phyloP scores from a whole-genome alignment of 2,888 invertebrate genomes.

The Epirrhoe alternata region DNA sequence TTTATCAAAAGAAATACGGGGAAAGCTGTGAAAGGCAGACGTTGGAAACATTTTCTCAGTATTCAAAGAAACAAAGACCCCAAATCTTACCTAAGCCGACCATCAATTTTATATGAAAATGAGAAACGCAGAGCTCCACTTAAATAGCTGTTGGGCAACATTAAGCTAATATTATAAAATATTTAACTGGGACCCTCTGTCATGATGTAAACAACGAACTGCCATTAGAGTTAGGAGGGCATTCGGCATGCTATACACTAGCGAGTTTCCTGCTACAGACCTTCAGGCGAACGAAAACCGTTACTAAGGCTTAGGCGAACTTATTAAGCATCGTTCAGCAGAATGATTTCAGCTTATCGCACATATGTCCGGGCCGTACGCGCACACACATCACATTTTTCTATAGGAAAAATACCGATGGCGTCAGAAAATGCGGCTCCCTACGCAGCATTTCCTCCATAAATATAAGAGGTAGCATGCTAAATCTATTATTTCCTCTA shows the following conservation, averaged over 20 bases:
- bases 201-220: conserved; percentile 57
- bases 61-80: neutral
- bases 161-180: conserved; percentile 64
- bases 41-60: neutral
- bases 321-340: neutral
- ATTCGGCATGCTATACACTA: conserved; percentile 25
- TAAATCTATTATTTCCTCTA: too few relatives aligned
- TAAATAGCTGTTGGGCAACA: conserved; percentile 53
- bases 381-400: too few relatives aligned
- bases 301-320: neutral
- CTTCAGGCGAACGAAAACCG: neutral
- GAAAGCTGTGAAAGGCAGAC: neutral
- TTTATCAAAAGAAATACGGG: too few relatives aligned
- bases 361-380: too few relatives aligned
- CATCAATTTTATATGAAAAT: conserved; percentile 47
- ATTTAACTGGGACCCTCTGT: conserved; percentile 58
- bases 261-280: conserved; percentile 8
- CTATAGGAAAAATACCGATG: too few relatives aligned
- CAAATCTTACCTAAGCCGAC: conserved; percentile 10
- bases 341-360: too few relatives aligned
- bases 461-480: too few relatives aligned
- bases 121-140: conserved; percentile 48
- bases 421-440: too few relatives aligned
- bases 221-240: conserved; percentile 50
- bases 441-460: too few relatives aligned